phyloP scores from a whole-genome alignment of 2,797 vertebrate species.

The Synanceia verrucosa region DNA sequence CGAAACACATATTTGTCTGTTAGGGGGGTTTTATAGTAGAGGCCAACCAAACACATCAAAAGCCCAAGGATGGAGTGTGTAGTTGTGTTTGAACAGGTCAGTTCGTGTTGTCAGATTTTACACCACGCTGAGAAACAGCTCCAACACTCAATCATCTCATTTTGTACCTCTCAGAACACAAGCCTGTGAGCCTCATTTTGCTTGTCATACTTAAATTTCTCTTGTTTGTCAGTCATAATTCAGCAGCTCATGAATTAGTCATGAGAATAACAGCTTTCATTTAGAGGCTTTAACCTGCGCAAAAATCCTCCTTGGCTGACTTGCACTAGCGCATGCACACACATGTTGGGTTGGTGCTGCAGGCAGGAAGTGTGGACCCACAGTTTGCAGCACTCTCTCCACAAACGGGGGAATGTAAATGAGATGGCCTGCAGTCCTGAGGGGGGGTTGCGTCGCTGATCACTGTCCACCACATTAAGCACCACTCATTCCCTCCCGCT shows the following conservation, averaged over 20 bases:
- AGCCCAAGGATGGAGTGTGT: slow-evolving; percentile 39
- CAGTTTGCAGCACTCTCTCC: slow-evolving; percentile 37
- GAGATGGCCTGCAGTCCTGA: slow-evolving; percentile 66
- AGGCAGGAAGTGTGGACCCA: slow-evolving; percentile 26
- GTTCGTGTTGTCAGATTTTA: slow-evolving; percentile 31
- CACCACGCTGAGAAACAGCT: slow-evolving; percentile 1
- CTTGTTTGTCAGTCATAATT: slow-evolving; percentile 66
- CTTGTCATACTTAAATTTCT: slow-evolving; percentile 52
- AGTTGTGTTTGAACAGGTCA: slow-evolving; percentile 58
- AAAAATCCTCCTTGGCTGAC: slow-evolving; percentile 52
- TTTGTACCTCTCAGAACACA: slow-evolving; percentile 12
- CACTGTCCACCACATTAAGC: slow-evolving; percentile 76
- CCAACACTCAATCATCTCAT: slow-evolving; percentile 30
- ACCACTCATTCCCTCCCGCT: slow-evolving; percentile 55
- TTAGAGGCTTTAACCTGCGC: slow-evolving; percentile 64
- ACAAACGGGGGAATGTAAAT: slow-evolving; percentile 61
- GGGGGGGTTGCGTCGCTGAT: slow-evolving; percentile 31
- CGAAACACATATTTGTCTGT: slow-evolving; percentile 63
- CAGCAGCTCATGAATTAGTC: slow-evolving; percentile 61
- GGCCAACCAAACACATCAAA: slow-evolving; percentile 48
- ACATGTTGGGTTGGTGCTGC: slow-evolving; percentile 31
- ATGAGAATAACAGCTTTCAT: slow-evolving; percentile 66
- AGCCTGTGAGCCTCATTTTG: slow-evolving; percentile 43
- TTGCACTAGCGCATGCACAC: slow-evolving; percentile 12
- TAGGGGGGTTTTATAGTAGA: slow-evolving; percentile 13